Percentiles rank a stretch among this genome's conserved stretches.
Evolutionary conservation across 2,113 vertebrate species (phyloP).

Genomic region (Zosterops hypoxanthus): DNA sequence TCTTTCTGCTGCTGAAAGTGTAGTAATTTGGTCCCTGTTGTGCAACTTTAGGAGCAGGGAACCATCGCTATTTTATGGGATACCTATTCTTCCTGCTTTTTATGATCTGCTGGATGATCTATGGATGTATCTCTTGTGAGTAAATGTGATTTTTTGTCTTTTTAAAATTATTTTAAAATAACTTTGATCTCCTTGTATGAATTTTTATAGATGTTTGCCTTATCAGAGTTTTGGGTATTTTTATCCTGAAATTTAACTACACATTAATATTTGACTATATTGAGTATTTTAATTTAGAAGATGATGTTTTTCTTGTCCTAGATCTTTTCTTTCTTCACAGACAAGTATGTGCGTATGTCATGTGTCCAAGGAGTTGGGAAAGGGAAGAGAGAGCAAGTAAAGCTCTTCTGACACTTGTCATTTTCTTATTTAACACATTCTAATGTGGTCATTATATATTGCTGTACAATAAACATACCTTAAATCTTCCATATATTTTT

Average conservation of each 20-base stretch:
- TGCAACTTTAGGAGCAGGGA: conserved; percentile 88
- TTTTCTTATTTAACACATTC: neutral
- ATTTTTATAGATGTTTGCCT: neutral
- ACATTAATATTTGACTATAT: neutral
- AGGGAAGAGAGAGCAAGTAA: neutral
- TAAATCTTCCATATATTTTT: neutral
- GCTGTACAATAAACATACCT: neutral
- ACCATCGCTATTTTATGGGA: conserved; percentile 98
- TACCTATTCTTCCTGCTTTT: conserved; percentile 98
- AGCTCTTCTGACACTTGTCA: neutral
- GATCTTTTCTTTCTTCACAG: neutral
- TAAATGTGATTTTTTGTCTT: neutral
- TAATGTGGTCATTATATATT: neutral
- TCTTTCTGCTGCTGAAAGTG: neutral
- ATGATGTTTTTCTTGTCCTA: neutral
- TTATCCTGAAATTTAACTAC: neutral
- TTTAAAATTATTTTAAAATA: neutral
- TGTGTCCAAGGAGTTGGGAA: neutral
- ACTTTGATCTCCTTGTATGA: neutral
- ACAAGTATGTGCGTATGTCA: neutral
- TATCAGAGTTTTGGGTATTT: neutral
- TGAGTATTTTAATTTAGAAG: neutral
- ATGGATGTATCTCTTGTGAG: conserved; percentile 97
- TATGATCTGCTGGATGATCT: conserved; percentile 99
- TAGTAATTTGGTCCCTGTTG: conserved; percentile 12